Conservation (phyloP, 2,888 invertebrate species). For the Cremastinae sp. region DNA sequence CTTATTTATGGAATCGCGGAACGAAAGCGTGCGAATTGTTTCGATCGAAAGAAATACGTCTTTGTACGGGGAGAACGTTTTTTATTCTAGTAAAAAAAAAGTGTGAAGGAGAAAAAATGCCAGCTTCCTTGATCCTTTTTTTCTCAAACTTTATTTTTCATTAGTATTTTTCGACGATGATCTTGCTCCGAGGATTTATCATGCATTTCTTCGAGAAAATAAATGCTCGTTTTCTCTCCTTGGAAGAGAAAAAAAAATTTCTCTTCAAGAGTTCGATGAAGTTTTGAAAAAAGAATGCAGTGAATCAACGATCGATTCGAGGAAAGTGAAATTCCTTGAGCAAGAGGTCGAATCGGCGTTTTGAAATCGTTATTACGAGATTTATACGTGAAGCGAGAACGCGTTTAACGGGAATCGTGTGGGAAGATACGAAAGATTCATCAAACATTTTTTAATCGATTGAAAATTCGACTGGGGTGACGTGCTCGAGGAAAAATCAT, state of each 20-base stretch:
- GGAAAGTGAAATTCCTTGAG: conserved; percentile 44
- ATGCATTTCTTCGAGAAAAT: too few species aligned
- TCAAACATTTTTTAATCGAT: not conserved
- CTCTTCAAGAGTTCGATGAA: not conserved
- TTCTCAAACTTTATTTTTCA: too few species aligned
- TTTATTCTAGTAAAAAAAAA: conserved; percentile 26
- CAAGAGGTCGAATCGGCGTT: conserved; percentile 22
- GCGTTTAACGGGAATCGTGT: not conserved
- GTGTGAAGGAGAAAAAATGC: conserved; percentile 22
- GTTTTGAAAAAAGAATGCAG: not conserved
- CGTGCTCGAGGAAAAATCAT: not conserved
- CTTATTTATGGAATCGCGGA: conserved; percentile 42
- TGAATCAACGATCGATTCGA: conserved; percentile 35
- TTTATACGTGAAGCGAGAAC: too few species aligned
- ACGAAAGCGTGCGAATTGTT: conserved; percentile 48
- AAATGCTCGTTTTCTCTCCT: too few species aligned
- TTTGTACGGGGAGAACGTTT: conserved; percentile 48
- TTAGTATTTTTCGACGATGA: too few species aligned
- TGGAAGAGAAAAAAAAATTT: too few species aligned
- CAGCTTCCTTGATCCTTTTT: conserved; percentile 1
- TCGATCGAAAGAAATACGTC: conserved; percentile 35
- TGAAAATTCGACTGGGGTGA: not conserved
- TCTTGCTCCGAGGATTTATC: too few species aligned
- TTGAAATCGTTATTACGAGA: conserved; percentile 26
- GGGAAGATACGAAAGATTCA: not conserved